Percentiles rank a stretch among this genome's conserved stretches.
Conservation (phyloP, 2,113 vertebrate species). For the Ptyas mucosa region DNA sequence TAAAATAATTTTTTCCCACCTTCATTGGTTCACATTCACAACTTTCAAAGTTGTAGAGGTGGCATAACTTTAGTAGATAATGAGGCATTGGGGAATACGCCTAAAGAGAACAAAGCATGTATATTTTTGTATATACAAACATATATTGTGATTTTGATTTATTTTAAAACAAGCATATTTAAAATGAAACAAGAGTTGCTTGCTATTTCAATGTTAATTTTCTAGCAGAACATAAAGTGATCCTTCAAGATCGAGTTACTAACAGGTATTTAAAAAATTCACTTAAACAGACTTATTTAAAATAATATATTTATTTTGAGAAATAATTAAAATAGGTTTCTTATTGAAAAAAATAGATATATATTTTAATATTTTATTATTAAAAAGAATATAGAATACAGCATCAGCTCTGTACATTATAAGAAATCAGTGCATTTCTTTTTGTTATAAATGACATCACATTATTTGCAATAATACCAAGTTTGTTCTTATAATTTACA, state of each 20-base stretch:
- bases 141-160: neutral
- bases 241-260: neutral
- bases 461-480: neutral
- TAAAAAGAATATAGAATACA: neutral
- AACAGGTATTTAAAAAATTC: neutral
- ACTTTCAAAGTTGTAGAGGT: neutral
- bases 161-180: neutral
- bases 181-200: neutral
- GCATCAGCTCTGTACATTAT: neutral
- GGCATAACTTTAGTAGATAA: neutral
- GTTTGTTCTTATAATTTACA: neutral
- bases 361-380: neutral
- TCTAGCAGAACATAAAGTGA: neutral
- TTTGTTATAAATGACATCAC: neutral
- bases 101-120: neutral
- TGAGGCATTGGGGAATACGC: neutral
- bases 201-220: neutral
- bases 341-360: no score
- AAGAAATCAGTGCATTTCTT: neutral
- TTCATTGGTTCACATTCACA: neutral
- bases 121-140: neutral
- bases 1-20: neutral
- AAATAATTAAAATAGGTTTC: neutral
- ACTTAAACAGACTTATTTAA: neutral
- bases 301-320: no score